A percentile compares a stretch with the other conserved stretches of the same genome.
phyloP scores from a whole-genome alignment of 2,797 vertebrate species.

The Microhierax caerulescens region DNA sequence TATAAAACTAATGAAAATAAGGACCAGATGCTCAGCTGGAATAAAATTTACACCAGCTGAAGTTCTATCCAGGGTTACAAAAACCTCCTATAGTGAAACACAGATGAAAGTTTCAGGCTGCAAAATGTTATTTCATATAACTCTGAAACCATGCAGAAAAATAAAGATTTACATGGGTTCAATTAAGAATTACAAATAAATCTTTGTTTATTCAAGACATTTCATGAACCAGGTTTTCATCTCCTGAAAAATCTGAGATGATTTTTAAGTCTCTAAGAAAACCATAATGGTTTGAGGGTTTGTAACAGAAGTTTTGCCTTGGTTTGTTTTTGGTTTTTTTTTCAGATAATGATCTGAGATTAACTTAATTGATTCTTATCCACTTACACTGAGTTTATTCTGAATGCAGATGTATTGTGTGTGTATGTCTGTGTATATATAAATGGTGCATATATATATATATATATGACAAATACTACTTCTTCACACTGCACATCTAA shows the following conservation, averaged over 20 bases:
- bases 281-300: background rate
- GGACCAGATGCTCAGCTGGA: constrained; percentile 25
- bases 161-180: background rate
- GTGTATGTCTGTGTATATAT: background rate
- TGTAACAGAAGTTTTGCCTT: background rate
- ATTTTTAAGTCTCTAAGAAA: background rate
- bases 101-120: constrained; percentile 13
- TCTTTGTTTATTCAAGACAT: background rate
- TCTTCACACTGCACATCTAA: background rate
- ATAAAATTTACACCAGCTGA: constrained; percentile 25
- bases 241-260: background rate
- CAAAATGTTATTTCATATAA: background rate
- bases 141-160: background rate
- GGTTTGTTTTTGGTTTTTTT: background rate
- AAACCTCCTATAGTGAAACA: constrained; percentile 19
- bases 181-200: background rate
- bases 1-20: constrained; percentile 14
- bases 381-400: background rate
- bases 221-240: background rate
- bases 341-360: background rate
- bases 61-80: background rate
- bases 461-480: background rate
- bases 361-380: background rate
- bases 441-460: background rate
- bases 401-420: background rate